These are phyloP conservation scores for Neosilurus mollespiculum DNA, from an alignment of 2,797 vertebrate genomes.

Conservation along the genomic window DNA sequence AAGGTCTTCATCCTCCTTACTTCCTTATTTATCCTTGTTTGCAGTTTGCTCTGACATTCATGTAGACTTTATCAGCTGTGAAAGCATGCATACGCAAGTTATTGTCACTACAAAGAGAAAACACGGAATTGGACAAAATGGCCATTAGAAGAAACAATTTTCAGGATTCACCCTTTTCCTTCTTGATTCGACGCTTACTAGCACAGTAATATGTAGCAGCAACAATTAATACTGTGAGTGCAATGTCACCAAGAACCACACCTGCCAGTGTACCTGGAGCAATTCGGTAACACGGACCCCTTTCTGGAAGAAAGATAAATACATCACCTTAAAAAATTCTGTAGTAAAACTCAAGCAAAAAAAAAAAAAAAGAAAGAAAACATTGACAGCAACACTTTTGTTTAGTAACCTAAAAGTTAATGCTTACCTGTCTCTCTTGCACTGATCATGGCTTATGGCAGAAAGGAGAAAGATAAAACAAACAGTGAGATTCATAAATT, in stretches of 20 bases:
- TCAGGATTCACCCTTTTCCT: slow-evolving; percentile 61
- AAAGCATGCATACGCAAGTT: slow-evolving; percentile 9
- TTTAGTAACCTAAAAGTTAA: background rate
- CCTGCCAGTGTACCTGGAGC: slow-evolving; percentile 65
- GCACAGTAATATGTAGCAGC: slow-evolving; percentile 68
- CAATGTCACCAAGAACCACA: slow-evolving; percentile 67
- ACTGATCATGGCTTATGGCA: slow-evolving; percentile 44
- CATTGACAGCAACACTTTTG: background rate
- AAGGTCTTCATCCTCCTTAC: slow-evolving; percentile 2
- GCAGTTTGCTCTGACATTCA: slow-evolving; percentile 72
- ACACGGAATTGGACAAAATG: background rate
- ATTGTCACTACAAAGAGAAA: background rate
- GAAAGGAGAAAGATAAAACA: background rate
- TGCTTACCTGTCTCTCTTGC: slow-evolving; percentile 35
- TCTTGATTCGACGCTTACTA: slow-evolving; percentile 57
- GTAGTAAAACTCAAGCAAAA: background rate
- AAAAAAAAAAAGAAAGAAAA: background rate
- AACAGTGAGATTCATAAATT: background rate
- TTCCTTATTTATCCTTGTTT: slow-evolving; percentile 54
- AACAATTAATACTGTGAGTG: slow-evolving; percentile 72
- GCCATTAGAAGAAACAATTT: too few species aligned
- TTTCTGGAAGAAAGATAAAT: slow-evolving; percentile 53
- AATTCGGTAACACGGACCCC: slow-evolving; percentile 67
- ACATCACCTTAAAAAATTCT: background rate
- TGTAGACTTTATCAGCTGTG: slow-evolving; percentile 75